Percentiles rank a stretch among this genome's conserved stretches.
Evolutionary conservation across 2,888 invertebrate genomes (phyloP).

Genomic region (Conus canariensis): DNA sequence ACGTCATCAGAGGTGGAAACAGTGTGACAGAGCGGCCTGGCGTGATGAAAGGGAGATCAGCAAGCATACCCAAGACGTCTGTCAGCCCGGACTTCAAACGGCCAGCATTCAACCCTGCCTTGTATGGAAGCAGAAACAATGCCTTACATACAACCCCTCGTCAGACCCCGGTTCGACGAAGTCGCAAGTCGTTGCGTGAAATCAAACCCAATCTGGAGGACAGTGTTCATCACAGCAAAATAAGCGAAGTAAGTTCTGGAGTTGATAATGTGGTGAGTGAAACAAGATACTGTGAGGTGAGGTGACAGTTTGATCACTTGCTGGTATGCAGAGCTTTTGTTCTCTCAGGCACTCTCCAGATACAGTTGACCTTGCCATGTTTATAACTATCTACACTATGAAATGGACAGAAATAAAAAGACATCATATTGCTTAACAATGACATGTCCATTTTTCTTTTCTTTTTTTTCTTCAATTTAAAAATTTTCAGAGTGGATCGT

Average conservation of each 20-base stretch:
- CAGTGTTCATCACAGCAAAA: constrained; percentile 6
- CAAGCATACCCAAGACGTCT: constrained; percentile 42
- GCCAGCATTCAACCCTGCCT: constrained; percentile 43
- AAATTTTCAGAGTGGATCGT: no score
- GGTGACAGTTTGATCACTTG: no score
- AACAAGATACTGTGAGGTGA: no score
- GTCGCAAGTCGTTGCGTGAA: constrained; percentile 71
- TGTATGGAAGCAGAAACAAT: constrained; percentile 34
- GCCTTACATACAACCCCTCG: constrained; percentile 11
- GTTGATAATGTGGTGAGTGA: neutral
- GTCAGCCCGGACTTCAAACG: constrained; percentile 49
- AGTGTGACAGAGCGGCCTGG: neutral
- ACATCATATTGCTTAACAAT: no score
- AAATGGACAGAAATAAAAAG: no score
- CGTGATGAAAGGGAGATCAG: constrained; percentile 9
- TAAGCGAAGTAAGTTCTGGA: neutral
- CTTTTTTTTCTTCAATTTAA: no score
- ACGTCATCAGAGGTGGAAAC: neutral
- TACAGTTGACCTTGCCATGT: no score
- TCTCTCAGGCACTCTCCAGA: no score
- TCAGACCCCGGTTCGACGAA: constrained; percentile 45
- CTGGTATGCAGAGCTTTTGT: no score
- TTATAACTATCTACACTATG: no score
- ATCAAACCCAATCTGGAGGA: constrained; percentile 52
- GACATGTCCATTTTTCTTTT: no score